Percentiles rank a stretch among this genome's conserved stretches.
These are phyloP conservation scores for Trisateles emortualis DNA, from an alignment of 2,888 invertebrate species.

Conservation along the genomic window DNA sequence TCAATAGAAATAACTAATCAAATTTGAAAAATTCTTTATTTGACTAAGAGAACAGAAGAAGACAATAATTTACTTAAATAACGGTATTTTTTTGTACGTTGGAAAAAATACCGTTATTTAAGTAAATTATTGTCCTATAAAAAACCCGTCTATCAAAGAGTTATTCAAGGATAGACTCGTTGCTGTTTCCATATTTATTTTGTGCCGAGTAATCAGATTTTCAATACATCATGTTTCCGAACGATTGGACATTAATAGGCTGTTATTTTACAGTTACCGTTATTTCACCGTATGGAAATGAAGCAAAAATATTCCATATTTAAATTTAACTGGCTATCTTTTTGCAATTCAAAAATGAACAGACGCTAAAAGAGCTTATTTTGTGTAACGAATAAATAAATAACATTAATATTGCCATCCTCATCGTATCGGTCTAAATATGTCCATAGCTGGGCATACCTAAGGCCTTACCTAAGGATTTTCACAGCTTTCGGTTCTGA, in stretches of 20 bases:
- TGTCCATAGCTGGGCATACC: no score
- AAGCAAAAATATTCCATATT: constrained; percentile 13
- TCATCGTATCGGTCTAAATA: no score
- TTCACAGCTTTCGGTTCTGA: no score
- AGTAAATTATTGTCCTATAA: background rate
- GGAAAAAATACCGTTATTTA: background rate
- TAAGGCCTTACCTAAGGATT: no score
- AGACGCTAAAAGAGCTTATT: background rate
- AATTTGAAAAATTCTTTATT: no score
- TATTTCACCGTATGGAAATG: constrained; percentile 16
- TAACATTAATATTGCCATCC: no score
- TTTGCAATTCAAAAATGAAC: background rate
- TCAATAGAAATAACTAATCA: no score
- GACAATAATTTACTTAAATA: background rate
- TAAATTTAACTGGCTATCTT: constrained; percentile 7
- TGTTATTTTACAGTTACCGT: constrained; percentile 20
- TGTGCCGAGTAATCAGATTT: constrained; percentile 28
- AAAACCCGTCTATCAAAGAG: constrained; percentile 8
- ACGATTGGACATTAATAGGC: constrained; percentile 34
- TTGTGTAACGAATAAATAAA: background rate
- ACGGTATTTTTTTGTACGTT: no score
- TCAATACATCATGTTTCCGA: constrained; percentile 36
- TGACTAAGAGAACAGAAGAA: no score
- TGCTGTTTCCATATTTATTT: constrained; percentile 21
- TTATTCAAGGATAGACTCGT: constrained; percentile 16